Percentiles rank a stretch among this genome's conserved stretches.
These are phyloP conservation scores for Nixonia krombeini DNA, from an alignment of 1,140 invertebrate genomes.

Conservation along the genomic window DNA sequence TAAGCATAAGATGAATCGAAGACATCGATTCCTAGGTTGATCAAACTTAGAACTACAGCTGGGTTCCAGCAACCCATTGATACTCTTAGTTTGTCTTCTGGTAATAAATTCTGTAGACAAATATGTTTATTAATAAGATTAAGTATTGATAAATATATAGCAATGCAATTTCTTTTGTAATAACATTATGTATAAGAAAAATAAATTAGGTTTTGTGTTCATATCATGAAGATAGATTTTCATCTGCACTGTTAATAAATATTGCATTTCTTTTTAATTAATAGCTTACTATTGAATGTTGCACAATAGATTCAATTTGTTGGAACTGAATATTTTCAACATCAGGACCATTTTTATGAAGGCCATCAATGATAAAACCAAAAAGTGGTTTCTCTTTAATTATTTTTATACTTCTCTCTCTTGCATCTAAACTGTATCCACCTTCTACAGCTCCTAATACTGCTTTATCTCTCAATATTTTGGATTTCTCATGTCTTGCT, in stretches of 20 bases:
- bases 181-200: too few species aligned
- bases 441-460: constrained; percentile 83
- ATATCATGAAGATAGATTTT: not conserved
- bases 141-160: not conserved
- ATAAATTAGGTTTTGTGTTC: too few species aligned
- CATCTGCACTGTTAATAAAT: constrained; percentile 25
- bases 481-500: constrained; percentile 72
- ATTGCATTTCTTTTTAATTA: too few species aligned
- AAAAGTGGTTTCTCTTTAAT: constrained; percentile 73
- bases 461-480: constrained; percentile 65
- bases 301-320: constrained; percentile 75
- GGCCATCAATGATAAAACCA: constrained; percentile 86
- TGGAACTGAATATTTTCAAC: constrained; percentile 73
- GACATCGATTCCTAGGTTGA: constrained; percentile 83
- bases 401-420: constrained; percentile 75
- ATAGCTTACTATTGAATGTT: constrained; percentile 74
- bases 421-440: constrained; percentile 76
- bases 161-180: too few species aligned
- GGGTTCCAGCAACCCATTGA: constrained; percentile 81
- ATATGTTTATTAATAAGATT: not conserved
- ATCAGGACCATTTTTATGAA: constrained; percentile 79
- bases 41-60: constrained; percentile 75
- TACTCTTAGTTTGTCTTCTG: constrained; percentile 76
- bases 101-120: constrained; percentile 75
- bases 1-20: constrained; percentile 85